phyloP scores from a whole-genome alignment of 2,797 vertebrate genomes.

The Miichthys miiuy region DNA sequence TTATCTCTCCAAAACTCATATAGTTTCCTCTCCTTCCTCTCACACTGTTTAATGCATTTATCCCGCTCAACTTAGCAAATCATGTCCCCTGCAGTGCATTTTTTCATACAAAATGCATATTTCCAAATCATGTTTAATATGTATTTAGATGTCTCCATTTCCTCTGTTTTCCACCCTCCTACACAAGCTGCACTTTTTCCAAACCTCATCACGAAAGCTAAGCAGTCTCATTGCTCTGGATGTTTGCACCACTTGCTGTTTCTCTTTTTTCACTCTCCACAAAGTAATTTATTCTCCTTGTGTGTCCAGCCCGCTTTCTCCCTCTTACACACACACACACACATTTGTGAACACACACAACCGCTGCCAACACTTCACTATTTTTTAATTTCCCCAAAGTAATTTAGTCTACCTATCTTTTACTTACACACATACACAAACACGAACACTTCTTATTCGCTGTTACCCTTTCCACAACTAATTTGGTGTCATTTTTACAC shows the following conservation, averaged over 20 bases:
- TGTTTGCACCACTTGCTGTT: constrained; percentile 10
- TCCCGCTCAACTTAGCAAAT: constrained; percentile 42
- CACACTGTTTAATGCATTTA: constrained; percentile 43
- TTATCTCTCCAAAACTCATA: constrained; percentile 43
- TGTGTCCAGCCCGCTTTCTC: not conserved
- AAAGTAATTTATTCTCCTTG: constrained; percentile 40
- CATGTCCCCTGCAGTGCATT: constrained; percentile 26
- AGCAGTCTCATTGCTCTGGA: constrained; percentile 15
- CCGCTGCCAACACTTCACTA: not conserved
- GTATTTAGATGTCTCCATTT: constrained; percentile 24
- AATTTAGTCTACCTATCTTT: constrained; percentile 19
- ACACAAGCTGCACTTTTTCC: not conserved
- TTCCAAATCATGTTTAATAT: constrained; percentile 39
- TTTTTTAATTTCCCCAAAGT: constrained; percentile 37
- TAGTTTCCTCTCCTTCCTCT: constrained; percentile 31
- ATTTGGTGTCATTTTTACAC: constrained; percentile 6
- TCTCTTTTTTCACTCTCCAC: not conserved
- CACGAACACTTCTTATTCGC: constrained; percentile 20
- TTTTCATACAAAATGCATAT: constrained; percentile 36
- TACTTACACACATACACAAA: not conserved
- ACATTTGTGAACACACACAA: not conserved
- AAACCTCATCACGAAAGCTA: constrained; percentile 13
- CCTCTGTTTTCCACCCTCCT: not conserved
- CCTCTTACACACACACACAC: not conserved
- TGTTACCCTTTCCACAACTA: not conserved